phyloP scores from a whole-genome alignment of 2,797 vertebrate genomes.

The Columba guinea region DNA sequence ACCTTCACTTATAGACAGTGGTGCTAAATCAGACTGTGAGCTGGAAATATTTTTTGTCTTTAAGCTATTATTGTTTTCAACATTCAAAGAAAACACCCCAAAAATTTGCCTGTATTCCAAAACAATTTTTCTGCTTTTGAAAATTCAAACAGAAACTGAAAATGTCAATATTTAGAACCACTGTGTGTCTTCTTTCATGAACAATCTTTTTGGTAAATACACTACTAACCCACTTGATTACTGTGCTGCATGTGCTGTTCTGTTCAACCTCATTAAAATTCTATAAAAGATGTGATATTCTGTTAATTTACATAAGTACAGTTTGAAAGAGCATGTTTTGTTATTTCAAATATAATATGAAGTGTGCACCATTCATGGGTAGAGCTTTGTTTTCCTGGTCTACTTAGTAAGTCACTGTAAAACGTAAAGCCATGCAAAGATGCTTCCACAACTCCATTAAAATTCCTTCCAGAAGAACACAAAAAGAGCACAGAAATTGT shows the following conservation, averaged over 20 bases:
- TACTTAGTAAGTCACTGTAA: not conserved
- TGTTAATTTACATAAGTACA: not conserved
- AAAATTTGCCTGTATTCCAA: not conserved
- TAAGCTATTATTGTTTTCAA: not conserved
- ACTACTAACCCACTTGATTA: not conserved
- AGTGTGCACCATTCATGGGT: not conserved
- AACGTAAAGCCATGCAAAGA: not conserved
- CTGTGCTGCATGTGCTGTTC: not conserved
- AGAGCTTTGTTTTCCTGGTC: not conserved
- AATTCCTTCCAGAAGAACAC: not conserved
- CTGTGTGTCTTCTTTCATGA: not conserved
- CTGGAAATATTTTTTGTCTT: not conserved
- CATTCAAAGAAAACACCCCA: not conserved
- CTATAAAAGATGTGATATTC: not conserved
- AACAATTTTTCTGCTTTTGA: not conserved
- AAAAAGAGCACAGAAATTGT: not conserved
- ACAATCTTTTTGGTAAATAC: not conserved
- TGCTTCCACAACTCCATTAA: not conserved
- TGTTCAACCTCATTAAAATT: not conserved
- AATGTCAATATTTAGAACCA: not conserved
- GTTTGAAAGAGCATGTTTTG: not conserved
- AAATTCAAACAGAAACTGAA: slow-evolving; percentile 13
- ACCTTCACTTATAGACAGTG: not conserved
- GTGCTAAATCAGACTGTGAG: not conserved
- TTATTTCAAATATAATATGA: not conserved